A percentile compares a stretch with the other conserved stretches of the same genome.
phyloP scores from a whole-genome alignment of 2,888 invertebrate genomes.

The Fragum whitleyi region DNA sequence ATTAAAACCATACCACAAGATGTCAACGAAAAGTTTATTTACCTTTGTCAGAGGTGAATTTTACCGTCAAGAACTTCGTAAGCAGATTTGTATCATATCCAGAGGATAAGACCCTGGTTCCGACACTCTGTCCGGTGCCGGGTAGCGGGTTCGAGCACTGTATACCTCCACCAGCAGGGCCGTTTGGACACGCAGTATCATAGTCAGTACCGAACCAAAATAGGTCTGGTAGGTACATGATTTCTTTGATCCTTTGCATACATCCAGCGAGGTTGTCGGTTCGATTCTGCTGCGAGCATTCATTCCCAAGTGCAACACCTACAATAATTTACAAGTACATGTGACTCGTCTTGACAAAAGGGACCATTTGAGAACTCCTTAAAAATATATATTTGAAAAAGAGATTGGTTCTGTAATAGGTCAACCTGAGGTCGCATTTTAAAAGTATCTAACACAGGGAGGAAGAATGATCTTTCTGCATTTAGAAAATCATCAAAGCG shows the following conservation, averaged over 20 bases:
- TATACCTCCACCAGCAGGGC: neutral
- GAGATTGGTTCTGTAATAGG: neutral
- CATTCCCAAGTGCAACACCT: slow-evolving; percentile 20
- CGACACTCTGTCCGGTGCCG: slow-evolving; percentile 16
- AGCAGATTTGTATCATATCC: neutral
- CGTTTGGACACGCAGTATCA: slow-evolving; percentile 30
- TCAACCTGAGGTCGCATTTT: too few relatives aligned
- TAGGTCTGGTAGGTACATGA: neutral
- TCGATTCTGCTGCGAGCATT: slow-evolving; percentile 33
- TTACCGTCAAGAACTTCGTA: slow-evolving; percentile 8
- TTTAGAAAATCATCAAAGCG: neutral
- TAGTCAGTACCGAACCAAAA: slow-evolving; percentile 57
- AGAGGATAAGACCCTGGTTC: slow-evolving; percentile 31
- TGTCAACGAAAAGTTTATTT: neutral
- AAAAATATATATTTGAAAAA: neutral
- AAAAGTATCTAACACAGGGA: too few relatives aligned
- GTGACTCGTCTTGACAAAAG: neutral
- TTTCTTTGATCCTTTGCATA: slow-evolving; percentile 19
- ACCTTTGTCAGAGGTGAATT: slow-evolving; percentile 25
- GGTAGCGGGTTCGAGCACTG: slow-evolving; percentile 31
- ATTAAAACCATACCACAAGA: too few relatives aligned
- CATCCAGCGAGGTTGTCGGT: slow-evolving; percentile 34
- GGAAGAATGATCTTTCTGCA: too few relatives aligned
- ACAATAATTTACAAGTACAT: neutral
- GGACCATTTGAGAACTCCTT: neutral